These are phyloP conservation scores for Eristalinus aeneus DNA, from an alignment of 2,888 invertebrate species.

Conservation along the genomic window DNA sequence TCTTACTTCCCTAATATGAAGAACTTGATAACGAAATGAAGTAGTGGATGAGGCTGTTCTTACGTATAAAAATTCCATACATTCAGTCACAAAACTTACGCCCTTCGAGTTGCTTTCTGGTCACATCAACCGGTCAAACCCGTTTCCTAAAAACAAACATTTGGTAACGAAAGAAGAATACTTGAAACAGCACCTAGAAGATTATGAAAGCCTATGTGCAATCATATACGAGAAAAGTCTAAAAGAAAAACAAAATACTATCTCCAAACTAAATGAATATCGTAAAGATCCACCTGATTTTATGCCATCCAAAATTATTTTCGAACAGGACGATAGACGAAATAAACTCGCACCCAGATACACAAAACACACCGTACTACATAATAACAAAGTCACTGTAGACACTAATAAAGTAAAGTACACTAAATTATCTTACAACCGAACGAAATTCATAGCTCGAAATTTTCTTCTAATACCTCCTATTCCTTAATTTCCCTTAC, in stretches of 20 bases:
- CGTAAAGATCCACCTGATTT: too few relatives aligned
- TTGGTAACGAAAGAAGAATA: slow-evolving; percentile 29
- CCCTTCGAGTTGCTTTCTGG: slow-evolving; percentile 49
- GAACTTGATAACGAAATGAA: slow-evolving; percentile 16
- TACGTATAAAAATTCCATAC: slow-evolving; percentile 35
- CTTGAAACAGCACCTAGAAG: background rate
- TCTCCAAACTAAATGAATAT: background rate
- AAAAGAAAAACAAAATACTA: background rate
- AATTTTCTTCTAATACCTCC: too few relatives aligned
- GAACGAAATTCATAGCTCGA: too few relatives aligned
- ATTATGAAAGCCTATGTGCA: slow-evolving; percentile 5
- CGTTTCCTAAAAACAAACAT: background rate
- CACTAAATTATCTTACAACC: too few relatives aligned
- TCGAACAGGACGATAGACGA: too few relatives aligned
- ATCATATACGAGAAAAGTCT: slow-evolving; percentile 2
- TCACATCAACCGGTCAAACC: slow-evolving; percentile 3
- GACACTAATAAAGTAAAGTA: too few relatives aligned
- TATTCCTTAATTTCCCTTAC: too few relatives aligned
- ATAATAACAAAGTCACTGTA: too few relatives aligned
- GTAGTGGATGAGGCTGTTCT: slow-evolving; percentile 47
- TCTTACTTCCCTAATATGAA: slow-evolving; percentile 44
- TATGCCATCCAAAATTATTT: too few relatives aligned
- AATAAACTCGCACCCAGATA: too few relatives aligned
- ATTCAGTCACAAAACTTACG: slow-evolving; percentile 45
- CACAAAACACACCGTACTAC: too few relatives aligned